Evolutionary conservation across 2,888 invertebrate genomes (phyloP), one percentile per base, ranked within the genome.

Genomic region (Trichacis sp.): DNA sequence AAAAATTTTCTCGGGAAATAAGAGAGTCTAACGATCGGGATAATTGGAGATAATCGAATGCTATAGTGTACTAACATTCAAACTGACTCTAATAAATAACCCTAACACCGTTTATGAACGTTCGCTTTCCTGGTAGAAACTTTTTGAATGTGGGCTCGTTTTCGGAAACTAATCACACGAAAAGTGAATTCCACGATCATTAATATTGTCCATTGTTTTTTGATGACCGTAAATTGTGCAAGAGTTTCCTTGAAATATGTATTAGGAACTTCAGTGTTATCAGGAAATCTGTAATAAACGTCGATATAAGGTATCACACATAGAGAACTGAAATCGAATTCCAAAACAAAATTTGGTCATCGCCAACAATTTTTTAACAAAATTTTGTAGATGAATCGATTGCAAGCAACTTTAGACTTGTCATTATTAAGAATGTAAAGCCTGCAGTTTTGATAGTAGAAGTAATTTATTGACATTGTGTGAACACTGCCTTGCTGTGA

Each of bases 1-100:
- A 65, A 76, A 77, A 77, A 69, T 78, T 75, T 76, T 79, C 71
- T 74, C 80, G 78, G 77, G 74, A 70, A 69, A 59, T 77, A 70
- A 70, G 65, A 70, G 69, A 73, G 68, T 65, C 65, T 70, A 62
- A 68, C 64, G 67, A 63, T 63, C 67, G 64, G 61, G 64, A 68
- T 68, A 61, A 61, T 64, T 61, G 58, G 58, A 64, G 61, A 61
- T 68, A 61, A 61, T 68, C 60, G 19, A 43, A 2, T 24, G 24
- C 24, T 33, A 33, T n/a, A 33, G 11, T 33, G 11, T 33, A n/a
- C n/a, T 24, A 24, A 24, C 24, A 8, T 24, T 24, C 24, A 3
- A 24, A 24, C 24, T 24, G 3, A 3, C 8, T 24, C 8, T 24
- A 24, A 5, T 8, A 33, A 33, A 6, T 33, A 33, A 33, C 33